Percentiles rank a stretch among this genome's conserved stretches.
Evolutionary conservation across 2,888 invertebrate species (phyloP).

Genomic region (Oligia strigilis): DNA sequence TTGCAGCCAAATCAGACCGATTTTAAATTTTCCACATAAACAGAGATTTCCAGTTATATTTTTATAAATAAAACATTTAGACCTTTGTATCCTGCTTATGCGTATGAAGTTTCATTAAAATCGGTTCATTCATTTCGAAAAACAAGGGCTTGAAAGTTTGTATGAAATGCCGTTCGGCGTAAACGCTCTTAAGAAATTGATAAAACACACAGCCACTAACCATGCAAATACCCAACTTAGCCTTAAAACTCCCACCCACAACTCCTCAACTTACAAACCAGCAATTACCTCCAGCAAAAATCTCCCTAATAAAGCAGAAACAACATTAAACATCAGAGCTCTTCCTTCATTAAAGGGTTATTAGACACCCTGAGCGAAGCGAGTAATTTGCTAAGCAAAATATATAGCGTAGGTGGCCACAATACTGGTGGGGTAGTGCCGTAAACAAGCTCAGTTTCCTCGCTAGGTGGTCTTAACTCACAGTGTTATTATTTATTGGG

Average conservation of each 20-base stretch:
- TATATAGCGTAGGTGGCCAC: constrained; percentile 88
- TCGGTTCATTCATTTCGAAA: too few species aligned
- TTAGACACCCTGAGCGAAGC: constrained; percentile 86
- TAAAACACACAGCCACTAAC: constrained; percentile 12
- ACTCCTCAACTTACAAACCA: constrained; percentile 54
- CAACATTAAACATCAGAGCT: constrained; percentile 68
- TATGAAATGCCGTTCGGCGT: too few species aligned
- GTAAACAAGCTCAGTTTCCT: constrained; percentile 87
- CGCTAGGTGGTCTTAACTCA: constrained; percentile 90
- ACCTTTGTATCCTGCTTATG: too few species aligned
- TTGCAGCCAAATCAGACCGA: too few species aligned
- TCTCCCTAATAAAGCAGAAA: constrained; percentile 66
- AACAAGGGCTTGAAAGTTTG: too few species aligned
- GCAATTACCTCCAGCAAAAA: constrained; percentile 63
- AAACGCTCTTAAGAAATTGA: neutral
- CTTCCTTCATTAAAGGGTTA: constrained; percentile 89
- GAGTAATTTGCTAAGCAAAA: constrained; percentile 90
- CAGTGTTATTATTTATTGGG: constrained; percentile 88
- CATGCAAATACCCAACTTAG: constrained; percentile 24
- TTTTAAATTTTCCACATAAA: too few species aligned
- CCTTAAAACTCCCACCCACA: constrained; percentile 24
- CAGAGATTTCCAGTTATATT: too few species aligned
- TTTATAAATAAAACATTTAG: too few species aligned
- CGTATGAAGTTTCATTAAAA: too few species aligned
- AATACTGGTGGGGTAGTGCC: constrained; percentile 83